Evolutionary conservation across 2,113 vertebrate species (phyloP), one percentile per base, ranked within the genome.

Genomic region (Aspiorhynchus laticeps): DNA sequence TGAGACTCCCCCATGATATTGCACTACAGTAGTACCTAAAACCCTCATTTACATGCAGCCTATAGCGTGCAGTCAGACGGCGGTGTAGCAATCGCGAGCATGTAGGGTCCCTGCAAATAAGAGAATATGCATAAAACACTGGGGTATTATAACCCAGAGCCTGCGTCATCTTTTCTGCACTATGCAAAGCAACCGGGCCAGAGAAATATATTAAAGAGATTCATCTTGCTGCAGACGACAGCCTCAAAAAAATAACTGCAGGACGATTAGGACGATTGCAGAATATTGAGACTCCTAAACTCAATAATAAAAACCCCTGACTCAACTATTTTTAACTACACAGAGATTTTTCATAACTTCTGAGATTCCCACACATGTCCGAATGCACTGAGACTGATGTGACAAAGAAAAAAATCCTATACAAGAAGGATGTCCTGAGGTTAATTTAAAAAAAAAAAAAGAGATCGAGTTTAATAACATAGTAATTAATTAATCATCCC

Each of bases 401-500:
- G 43, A 78, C 46, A 21, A 24, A 51, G 15, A 48, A 51, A 53
- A 7, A 76, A 48, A 15, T 51, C 14, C 43, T 46, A 31, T 31
- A 78, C 43, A 53, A 53, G 26, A 78, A 78, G 46, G 46, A 41
- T 80, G 31, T 43, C 80, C 63, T 83, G 61, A 86, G 59, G 63
- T 69, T 48, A 71, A 86, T 38, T 17, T 8, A 38, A 76, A 82
- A 73, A 48, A 76, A 11, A 11, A 65, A 4, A 33, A 2, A 73
- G 5, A 41, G 36, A 76, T 71, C 69, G 41, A 76, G 71, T 76
- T 91, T 84, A 91, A 93, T 90, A 92, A 56, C 41, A 87, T 92
- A 92, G 93, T 94, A 94, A 94, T 95, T 95, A 93, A 95, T 92
- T 91, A 92, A 91, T 87, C 91, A 91, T 91, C 80, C 69, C 83